These are phyloP conservation scores for Premnoplex brunnescens DNA, from an alignment of 2,797 vertebrate genomes.

Conservation along the genomic window DNA sequence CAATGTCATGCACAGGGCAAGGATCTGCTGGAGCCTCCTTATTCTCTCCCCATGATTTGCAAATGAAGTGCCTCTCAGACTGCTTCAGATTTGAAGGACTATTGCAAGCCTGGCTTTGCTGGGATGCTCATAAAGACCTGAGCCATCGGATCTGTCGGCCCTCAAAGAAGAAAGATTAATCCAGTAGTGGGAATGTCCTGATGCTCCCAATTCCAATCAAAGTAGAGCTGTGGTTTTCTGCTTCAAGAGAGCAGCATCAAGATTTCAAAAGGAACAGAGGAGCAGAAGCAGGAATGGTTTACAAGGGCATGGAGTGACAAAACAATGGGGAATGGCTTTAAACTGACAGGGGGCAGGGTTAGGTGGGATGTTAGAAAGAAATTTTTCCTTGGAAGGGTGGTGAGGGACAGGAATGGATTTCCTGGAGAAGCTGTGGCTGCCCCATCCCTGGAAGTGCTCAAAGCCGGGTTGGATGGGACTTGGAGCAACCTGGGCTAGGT, in stretches of 20 bases:
- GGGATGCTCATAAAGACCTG: background rate
- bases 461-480: accelerated
- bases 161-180: background rate
- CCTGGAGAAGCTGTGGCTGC: background rate
- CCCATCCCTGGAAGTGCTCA: background rate
- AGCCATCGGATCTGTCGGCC: background rate
- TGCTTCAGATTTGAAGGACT: background rate
- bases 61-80: slow-evolving; percentile 4
- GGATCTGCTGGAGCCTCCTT: background rate
- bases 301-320: too few relatives aligned
- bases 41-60: background rate
- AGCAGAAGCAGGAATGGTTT: background rate
- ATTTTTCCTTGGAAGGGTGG: background rate
- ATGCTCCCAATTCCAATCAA: background rate
- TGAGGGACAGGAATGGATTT: background rate
- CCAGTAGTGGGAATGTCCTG: background rate
- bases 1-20: background rate
- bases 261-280: background rate
- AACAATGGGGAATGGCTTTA: background rate
- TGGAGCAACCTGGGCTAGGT: accelerated
- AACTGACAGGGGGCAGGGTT: background rate
- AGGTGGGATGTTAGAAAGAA: background rate
- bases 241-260: background rate
- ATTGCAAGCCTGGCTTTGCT: background rate
- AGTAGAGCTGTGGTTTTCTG: background rate